Evolutionary conservation across 2,888 invertebrate genomes (phyloP), one percentile per base, ranked within the genome.

Genomic region (Limulus polyphemus): DNA sequence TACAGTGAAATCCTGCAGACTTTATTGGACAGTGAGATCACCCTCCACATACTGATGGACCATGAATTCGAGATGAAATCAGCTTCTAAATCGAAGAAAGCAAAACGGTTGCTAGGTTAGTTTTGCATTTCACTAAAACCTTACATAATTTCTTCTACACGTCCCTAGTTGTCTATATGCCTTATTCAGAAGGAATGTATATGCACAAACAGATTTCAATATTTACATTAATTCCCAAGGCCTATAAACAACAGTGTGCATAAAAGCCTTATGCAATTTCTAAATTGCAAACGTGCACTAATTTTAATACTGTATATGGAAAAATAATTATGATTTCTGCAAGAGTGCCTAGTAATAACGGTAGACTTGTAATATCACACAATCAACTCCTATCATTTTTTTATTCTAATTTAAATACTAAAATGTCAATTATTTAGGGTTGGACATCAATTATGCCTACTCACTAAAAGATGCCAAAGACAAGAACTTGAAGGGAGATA

Each of bases 1-100:
- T 90, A 89, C 74, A 84, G 87, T 3, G 87, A 87, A 47, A 81
- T 91, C 62, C 83, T 88, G 73, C 87, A 90, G 78, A 84, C 86
- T 69, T 79, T 92, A 73, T 80, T 86, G 70, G 90, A 91, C 76
- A 86, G 84, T 74, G 87, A 86, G 2, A 84, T 89, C 62, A 85
- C 84, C 4, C 79, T 92, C 1, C 91, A 92, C 73, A 84, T 91
- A 64, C 75, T 92, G 48, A 62, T 62, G 60, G 67, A 65, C 49
- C 62, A 65, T 49, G 60, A 61, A 58, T 90, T 91, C 73, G 82
- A 82, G 62, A 81, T 88, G 66, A 84, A 85, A 57, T 88, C 86
- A 75, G 82, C 83, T 65, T 81, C 85, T 32, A 68, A 63, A 32
- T 69, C 60, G 49, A 61, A 60, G 10, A 69, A 69, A 49, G 61